Base-by-base conservation (phyloP, 1,140 invertebrate species). In the Drosophila arawakana region DNA sequence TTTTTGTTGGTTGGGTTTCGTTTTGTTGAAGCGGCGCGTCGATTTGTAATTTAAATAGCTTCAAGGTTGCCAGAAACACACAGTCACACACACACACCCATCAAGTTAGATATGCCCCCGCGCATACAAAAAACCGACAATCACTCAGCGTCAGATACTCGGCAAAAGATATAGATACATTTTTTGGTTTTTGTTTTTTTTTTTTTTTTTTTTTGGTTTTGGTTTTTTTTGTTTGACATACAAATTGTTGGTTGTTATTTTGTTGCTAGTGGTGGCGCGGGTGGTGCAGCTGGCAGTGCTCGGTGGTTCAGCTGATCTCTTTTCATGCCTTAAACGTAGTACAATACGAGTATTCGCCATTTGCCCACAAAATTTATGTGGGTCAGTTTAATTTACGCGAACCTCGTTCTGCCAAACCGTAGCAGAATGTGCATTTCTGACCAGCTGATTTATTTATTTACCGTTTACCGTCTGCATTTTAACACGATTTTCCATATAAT, bases 41-140 rank as follows among this genome's bases (percentile, higher is more conserved):
- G 86, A 86, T 90, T 88, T 88, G 78, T 88, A 91, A 90, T 91
- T 90, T 90, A 90, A 90, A 90, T 90, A 86, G 82, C 86, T 76
- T 91, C 86, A 90, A 90, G 86, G 86, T 91, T 91, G 88, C 77
- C 54, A 73, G 49, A 78, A 39, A 73, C 37, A 72, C 34, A 30
- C 65, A 70, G 49, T 55, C 65, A 57, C 41, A 65, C n/a, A 73
- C 47, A 47, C 21, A 35, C 41, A 35, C 55, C 41, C 30, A 46
- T 7, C 43, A 54, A 37, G 34, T 57, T 63, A 63, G 73, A 68
- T 80, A 73, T 89, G 78, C 81, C 58, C 65, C 73, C 81, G 68
- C 75, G 81, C 84, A 88, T 89, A 88, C 68, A 58, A 89, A 90
- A 80, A 90, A 80, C 59, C 68, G 41, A 54, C 69, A 79, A 79